Conservation (phyloP, 2,797 vertebrate species). For the Mus minutoides region DNA sequence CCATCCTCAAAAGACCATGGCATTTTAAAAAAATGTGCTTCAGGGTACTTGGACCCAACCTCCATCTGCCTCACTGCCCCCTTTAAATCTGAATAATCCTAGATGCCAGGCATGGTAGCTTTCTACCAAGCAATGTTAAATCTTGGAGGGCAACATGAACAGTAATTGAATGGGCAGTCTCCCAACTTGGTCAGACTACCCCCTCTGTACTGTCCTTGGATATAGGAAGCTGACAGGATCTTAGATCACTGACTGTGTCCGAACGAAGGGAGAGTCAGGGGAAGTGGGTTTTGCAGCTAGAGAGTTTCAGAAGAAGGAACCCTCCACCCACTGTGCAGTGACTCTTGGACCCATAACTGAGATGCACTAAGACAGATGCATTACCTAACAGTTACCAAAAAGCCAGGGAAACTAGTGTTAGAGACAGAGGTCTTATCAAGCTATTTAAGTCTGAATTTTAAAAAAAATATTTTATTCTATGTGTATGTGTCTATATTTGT, state of each 20-base stretch:
- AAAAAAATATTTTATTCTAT: background rate
- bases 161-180: background rate
- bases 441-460: background rate
- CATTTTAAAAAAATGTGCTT: background rate
- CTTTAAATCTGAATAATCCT: background rate
- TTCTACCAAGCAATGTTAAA: background rate
- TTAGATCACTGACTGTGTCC: fast-evolving
- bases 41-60: fast-evolving
- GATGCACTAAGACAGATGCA: background rate
- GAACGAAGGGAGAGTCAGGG: fast-evolving
- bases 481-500: background rate
- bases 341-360: background rate
- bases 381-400: too few relatives aligned
- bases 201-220: fast-evolving
- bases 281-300: fast-evolving
- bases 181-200: fast-evolving
- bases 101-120: background rate
- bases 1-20: background rate
- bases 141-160: background rate
- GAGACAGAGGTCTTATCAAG: too few relatives aligned
- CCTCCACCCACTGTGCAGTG: too few relatives aligned
- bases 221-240: background rate
- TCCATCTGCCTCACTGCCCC: background rate
- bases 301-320: background rate
- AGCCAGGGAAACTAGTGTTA: background rate